These are phyloP conservation scores for Drosophila rufa DNA, from an alignment of 1,140 invertebrate species.

Conservation along the genomic window DNA sequence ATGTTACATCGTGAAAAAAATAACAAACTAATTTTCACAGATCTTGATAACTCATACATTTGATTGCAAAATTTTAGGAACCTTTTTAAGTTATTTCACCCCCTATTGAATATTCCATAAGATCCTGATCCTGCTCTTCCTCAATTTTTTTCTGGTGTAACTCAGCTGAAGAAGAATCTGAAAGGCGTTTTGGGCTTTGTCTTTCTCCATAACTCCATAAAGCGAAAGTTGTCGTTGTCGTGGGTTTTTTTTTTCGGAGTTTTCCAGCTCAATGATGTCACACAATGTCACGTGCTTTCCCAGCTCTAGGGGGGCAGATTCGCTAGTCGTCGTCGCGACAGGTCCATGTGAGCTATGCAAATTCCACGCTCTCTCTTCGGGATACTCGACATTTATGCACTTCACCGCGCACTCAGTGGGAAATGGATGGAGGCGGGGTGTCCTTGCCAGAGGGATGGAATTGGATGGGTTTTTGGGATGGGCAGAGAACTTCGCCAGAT, in stretches of 20 bases:
- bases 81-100: too few relatives aligned
- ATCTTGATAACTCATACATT: too few relatives aligned
- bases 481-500: conserved; percentile 16
- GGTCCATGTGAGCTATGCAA: conserved; percentile 48
- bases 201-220: conserved; percentile 59
- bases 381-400: conserved; percentile 77
- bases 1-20: too few relatives aligned
- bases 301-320: neutral
- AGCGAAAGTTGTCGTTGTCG: conserved; percentile 71
- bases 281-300: conserved; percentile 79
- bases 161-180: conserved; percentile 27
- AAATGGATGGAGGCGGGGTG: neutral
- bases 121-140: neutral
- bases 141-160: neutral
- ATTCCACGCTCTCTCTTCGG: conserved; percentile 27
- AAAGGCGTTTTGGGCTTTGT: conserved; percentile 57
- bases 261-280: conserved; percentile 81
- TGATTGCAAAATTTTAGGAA: too few relatives aligned
- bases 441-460: conserved; percentile 1
- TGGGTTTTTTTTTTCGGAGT: conserved; percentile 49
- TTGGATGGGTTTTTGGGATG: conserved; percentile 1
- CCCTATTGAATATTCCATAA: neutral
- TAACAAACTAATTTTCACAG: too few relatives aligned
- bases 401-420: conserved; percentile 66
- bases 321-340: conserved; percentile 28